phyloP scores from a whole-genome alignment of 2,797 vertebrate genomes.

The Oreonectes daqikongensis region DNA sequence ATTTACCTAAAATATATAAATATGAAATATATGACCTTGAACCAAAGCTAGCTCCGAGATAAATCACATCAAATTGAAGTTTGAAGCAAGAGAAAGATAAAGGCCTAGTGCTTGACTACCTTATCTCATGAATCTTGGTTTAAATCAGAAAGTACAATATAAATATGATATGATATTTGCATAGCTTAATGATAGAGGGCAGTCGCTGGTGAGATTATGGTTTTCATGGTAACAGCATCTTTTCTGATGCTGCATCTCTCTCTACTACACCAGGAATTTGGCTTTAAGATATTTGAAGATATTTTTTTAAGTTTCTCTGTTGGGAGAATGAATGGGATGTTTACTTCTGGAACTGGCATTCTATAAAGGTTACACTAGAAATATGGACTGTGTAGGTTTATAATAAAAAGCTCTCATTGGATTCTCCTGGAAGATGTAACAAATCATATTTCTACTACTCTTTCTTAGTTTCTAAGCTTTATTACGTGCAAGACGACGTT shows the following conservation, averaged over 20 bases:
- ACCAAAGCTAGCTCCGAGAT: too few species aligned
- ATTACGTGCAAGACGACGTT: neutral
- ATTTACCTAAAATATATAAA: too few species aligned
- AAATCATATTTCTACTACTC: neutral
- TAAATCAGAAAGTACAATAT: too few species aligned
- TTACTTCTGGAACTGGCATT: neutral
- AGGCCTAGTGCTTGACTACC: too few species aligned
- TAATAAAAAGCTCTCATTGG: neutral
- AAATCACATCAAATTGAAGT: too few species aligned
- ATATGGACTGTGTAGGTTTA: neutral
- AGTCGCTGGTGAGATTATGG: neutral
- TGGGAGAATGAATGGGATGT: neutral
- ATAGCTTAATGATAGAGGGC: neutral
- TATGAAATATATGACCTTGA: too few species aligned
- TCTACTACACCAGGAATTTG: neutral
- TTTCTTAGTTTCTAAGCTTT: neutral
- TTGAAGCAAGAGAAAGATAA: too few species aligned
- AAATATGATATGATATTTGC: too few species aligned
- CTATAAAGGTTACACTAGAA: neutral
- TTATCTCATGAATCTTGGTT: too few species aligned
- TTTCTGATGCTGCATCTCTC: neutral
- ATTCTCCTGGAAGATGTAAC: neutral
- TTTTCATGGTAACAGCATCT: neutral
- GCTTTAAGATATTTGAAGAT: neutral
- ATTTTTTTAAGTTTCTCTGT: neutral